phyloP scores from a whole-genome alignment of 1,140 invertebrate genomes.

The Globodera rostochiensis region DNA sequence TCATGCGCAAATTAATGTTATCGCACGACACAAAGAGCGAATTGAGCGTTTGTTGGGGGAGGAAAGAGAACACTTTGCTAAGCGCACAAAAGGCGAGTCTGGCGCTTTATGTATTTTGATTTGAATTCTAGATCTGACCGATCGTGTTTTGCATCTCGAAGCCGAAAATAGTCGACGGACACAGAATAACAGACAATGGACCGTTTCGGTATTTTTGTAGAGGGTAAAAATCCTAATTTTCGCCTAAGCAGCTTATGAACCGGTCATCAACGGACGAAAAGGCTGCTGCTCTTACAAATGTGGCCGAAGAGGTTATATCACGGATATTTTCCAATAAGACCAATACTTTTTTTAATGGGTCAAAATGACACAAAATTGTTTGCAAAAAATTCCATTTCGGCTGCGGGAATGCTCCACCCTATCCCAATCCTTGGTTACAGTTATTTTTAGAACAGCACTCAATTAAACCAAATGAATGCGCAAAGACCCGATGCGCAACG shows the following conservation, averaged over 20 bases:
- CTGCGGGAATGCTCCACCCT: too few species aligned
- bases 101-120: not conserved
- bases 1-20: constrained; percentile 24
- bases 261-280: too few species aligned
- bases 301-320: too few species aligned
- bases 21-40: constrained; percentile 24
- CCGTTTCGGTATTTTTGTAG: not conserved
- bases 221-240: too few species aligned
- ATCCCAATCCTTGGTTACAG: too few species aligned
- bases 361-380: too few species aligned
- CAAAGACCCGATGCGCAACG: not conserved
- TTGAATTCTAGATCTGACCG: not conserved
- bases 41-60: constrained; percentile 22
- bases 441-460: not conserved
- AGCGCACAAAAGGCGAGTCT: constrained; percentile 5
- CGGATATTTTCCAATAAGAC: too few species aligned
- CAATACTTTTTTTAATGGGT: too few species aligned
- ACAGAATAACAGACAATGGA: not conserved
- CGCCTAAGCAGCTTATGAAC: not conserved
- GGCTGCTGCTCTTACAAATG: too few species aligned
- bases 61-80: constrained; percentile 17
- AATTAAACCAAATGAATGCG: not conserved
- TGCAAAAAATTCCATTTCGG: too few species aligned
- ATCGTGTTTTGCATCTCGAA: constrained; percentile 9
- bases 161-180: not conserved